Evolutionary conservation across 2,113 vertebrate species (phyloP).

Genomic region (Gila orcuttii): DNA sequence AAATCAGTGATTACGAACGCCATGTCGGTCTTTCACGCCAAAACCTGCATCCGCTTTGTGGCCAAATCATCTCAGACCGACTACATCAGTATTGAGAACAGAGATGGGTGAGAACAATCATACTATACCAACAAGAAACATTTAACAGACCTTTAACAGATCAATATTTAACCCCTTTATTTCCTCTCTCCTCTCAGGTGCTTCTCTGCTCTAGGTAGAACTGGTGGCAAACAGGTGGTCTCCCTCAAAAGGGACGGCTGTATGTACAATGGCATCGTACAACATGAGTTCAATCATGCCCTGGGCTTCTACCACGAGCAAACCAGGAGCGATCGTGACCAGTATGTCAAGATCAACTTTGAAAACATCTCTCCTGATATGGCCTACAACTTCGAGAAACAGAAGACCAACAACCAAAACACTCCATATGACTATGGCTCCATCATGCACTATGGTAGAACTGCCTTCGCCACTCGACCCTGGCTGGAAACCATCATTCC

Average conservation of each 20-base stretch:
- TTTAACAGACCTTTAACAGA: background rate
- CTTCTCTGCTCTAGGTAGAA: conserved; percentile 59
- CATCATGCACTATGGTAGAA: conserved; percentile 60
- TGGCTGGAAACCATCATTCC: background rate
- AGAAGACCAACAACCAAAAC: conserved; percentile 56
- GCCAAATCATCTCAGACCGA: conserved; percentile 44
- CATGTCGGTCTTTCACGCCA: conserved; percentile 41
- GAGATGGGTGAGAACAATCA: conserved; percentile 50
- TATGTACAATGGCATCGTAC: conserved; percentile 49
- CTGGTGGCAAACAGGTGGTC: conserved; percentile 59
- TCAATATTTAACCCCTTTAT: background rate
- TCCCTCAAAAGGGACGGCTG: conserved; percentile 54
- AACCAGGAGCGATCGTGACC: conserved; percentile 62
- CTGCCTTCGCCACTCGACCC: conserved; percentile 40
- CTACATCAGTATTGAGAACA: conserved; percentile 60
- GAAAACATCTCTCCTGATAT: conserved; percentile 49
- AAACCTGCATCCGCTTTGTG: conserved; percentile 60
- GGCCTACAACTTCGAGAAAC: conserved; percentile 45
- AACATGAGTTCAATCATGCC: conserved; percentile 63
- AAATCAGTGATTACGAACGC: conserved; percentile 42
- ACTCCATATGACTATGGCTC: conserved; percentile 60
- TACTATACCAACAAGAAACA: background rate
- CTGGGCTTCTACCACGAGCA: conserved; percentile 69
- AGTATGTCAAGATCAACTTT: conserved; percentile 61
- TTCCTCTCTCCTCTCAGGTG: conserved; percentile 53